phyloP scores from a whole-genome alignment of 2,797 vertebrate genomes.

The Clarias laeviceps region DNA sequence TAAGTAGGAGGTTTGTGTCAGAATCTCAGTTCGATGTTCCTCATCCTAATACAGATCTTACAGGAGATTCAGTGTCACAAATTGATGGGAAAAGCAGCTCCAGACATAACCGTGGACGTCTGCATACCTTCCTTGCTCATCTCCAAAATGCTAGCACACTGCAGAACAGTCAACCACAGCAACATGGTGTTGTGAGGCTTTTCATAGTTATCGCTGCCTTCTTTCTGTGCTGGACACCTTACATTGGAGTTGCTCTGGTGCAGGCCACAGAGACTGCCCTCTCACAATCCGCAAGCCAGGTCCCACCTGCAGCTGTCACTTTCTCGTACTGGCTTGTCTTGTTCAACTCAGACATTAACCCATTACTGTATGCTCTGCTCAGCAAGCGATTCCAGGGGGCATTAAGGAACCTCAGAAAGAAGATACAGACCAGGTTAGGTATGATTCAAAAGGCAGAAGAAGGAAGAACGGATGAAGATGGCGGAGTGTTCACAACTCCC shows the following conservation, averaged over 20 bases:
- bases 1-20: constrained; percentile 71
- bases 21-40: constrained; percentile 54
- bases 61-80: constrained; percentile 24
- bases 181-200: constrained; percentile 76
- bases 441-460: constrained; percentile 47
- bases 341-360: constrained; percentile 83
- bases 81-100: constrained; percentile 40
- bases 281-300: constrained; percentile 60
- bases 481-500: constrained; percentile 47
- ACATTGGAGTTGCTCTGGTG: constrained; percentile 74
- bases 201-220: constrained; percentile 79
- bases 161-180: constrained; percentile 53
- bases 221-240: constrained; percentile 83
- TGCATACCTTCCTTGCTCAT: constrained; percentile 68
- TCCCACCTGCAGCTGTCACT: constrained; percentile 73
- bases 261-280: constrained; percentile 76
- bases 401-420: constrained; percentile 71
- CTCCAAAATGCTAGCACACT: constrained; percentile 42
- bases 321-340: constrained; percentile 80
- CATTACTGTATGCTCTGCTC: constrained; percentile 81
- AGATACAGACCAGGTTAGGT: constrained; percentile 63
- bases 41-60: constrained; percentile 4
- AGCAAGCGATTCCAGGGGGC: constrained; percentile 81
- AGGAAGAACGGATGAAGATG: constrained; percentile 38
- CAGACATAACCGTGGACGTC: constrained; percentile 48